A percentile compares a stretch with the other conserved stretches of the same genome.
Evolutionary conservation across 2,888 invertebrate genomes (phyloP).

Genomic region (Pycnomerus fuliginosus): DNA sequence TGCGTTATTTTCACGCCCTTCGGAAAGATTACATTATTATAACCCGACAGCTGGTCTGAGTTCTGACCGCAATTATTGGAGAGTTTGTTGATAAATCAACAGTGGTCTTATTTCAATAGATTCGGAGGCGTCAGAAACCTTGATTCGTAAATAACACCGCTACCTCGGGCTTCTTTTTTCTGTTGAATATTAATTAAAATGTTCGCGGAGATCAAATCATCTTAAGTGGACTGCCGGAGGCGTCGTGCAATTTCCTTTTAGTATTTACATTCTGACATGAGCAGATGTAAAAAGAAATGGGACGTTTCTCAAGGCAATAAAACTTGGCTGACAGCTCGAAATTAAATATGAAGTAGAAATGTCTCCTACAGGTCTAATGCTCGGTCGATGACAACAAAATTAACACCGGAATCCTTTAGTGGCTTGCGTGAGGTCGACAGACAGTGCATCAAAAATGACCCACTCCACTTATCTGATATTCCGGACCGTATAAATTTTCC

Average conservation of each 20-base stretch:
- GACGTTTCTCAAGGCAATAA: conserved; percentile 45
- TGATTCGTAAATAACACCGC: conserved; percentile 13
- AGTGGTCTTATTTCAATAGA: too few relatives aligned
- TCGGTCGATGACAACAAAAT: too few relatives aligned
- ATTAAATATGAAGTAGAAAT: conserved; percentile 46
- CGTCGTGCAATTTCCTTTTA: conserved; percentile 41
- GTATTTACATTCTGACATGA: conserved; percentile 42
- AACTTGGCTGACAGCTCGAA: conserved; percentile 45
- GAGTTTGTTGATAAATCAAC: too few relatives aligned
- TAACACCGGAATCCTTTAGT: too few relatives aligned
- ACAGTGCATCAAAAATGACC: conserved; percentile 22
- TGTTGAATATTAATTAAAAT: conserved; percentile 22
- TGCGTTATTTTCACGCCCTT: too few relatives aligned
- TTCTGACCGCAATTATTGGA: conserved; percentile 12
- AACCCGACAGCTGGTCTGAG: conserved; percentile 5
- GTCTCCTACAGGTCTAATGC: conserved; percentile 35
- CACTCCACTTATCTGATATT: conserved; percentile 43
- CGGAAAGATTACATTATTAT: too few relatives aligned
- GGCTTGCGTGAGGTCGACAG: conserved; percentile 12
- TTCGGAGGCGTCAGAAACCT: conserved; percentile 3
- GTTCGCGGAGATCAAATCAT: conserved; percentile 26
- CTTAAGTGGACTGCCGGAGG: conserved; percentile 32
- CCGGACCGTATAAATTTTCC: conserved; percentile 58
- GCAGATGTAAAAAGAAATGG: conserved; percentile 45
- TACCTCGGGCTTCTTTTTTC: conserved; percentile 15